Evolutionary conservation across 1,140 invertebrate genomes (phyloP), one percentile per base, ranked within the genome.

Genomic region (Psilanteris sp.): DNA sequence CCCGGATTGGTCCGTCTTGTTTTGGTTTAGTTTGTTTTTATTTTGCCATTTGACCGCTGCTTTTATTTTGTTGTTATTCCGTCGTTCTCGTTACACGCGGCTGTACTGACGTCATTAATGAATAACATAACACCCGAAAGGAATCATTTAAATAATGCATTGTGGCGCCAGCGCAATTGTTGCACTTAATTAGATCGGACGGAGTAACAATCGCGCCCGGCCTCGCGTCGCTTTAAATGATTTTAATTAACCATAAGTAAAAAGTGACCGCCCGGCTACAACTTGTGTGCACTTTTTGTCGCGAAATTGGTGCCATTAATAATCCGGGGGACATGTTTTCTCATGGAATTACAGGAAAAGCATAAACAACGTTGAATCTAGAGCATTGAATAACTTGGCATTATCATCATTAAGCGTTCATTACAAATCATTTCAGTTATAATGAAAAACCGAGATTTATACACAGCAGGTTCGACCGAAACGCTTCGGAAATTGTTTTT

Each of bases 141-240:
- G 27, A 55, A 20, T 26, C 11, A 46, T 67, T 67, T 54, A 55
- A 67, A 67, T 54, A 46, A 55, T 5, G 39, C 50, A 43, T 37
- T 39, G 62, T 54, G 61, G 26, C 61, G 27, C 26, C 37, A 31
- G 26, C 18, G 29, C 72, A 72, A 77, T 79, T 64, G 73, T 52
- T 50, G 48, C 61, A 59, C 77, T 72, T 81, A 81, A 81, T 81
- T 80, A 77, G 72, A 67, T 37, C 31, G 77, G 72, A 61, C 64
- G 68, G 66, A 26, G 18, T 59, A 74, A 70, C 34, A 77, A 67
- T 77, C 55, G 70, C 32, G 16, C 4, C 2, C 36, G 7, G 7
- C n/a, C 2, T 29, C 32, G 31, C 31, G 29, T 61, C 55, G 14
- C 55, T 61, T 37, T 46, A 46, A 61, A 61, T 46, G 41, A 61